Base-by-base conservation (phyloP, 2,888 invertebrate genomes). In the Theodoxus fluviatilis region DNA sequence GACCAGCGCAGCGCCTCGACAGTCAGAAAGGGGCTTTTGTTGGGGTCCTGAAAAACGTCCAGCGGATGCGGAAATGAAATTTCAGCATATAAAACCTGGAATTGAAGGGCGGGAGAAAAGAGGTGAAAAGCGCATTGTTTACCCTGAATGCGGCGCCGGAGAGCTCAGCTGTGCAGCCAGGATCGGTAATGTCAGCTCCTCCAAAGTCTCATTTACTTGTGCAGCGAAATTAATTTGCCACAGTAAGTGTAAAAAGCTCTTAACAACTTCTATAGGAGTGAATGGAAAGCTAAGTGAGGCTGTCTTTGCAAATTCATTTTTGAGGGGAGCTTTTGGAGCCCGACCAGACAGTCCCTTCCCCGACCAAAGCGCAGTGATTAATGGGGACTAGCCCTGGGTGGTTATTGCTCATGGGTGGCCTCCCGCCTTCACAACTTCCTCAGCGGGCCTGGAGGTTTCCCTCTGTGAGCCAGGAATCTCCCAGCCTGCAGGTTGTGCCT, bases 41-140 rank as follows among this genome's bases (percentile, higher is more conserved):
- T 67, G 65, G 28, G 52, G 28, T 37, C 47, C 37, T 67, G 67
- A 67, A 67, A 67, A 67, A 67, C 67, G 35, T 37, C 55, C 47
- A 61, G 49, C 63, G 59, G 63, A 47, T 59, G 67, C 70, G 70
- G 70, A 70, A 70, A 70, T 70, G 70, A 70, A 55, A 67, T 70
- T 70, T 67, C 67, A 67, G 67, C 70, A 57, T 66, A 67, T 70
- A 70, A 70, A 67, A 67, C 57, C 59, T 66, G 70, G 70, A 70
- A 70, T 70, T 67, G 67, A 66, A 70, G 61, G 55, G 67, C 35
- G 59, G 61, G 31, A 67, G 59, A 70, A 66, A 66, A 69, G 69
- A 69, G 43, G 52, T 69, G 69, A 69, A 69, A 69, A 69, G 69
- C 55, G 66, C 59, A 70, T 70, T 70, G 70, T 70, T 67, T 70